A percentile compares a stretch with the other conserved stretches of the same genome.
phyloP scores from a whole-genome alignment of 1,140 invertebrate species.

The Asobara japonica region DNA sequence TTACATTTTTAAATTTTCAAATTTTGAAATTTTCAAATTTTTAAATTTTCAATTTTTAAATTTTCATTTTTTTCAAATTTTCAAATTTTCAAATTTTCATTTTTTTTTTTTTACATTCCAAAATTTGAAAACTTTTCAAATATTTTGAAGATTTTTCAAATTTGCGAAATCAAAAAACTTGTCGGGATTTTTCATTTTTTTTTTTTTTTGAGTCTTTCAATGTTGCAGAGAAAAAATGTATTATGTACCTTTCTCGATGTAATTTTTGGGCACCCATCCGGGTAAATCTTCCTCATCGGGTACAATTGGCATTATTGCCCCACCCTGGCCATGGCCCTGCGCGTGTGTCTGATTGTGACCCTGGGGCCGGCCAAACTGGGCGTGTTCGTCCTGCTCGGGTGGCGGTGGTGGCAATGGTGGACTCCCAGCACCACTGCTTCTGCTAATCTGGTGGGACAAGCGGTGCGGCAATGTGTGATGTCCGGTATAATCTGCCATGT shows the following conservation, averaged over 20 bases:
- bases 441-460: constrained; percentile 69
- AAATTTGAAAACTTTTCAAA: too few species aligned
- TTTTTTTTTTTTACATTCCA: too few species aligned
- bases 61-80: too few species aligned
- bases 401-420: constrained; percentile 88
- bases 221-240: not conserved
- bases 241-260: constrained; percentile 92
- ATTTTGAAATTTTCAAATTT: too few species aligned
- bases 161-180: too few species aligned
- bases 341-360: not conserved
- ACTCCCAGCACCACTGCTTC: constrained; percentile 67
- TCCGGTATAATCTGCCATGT: constrained; percentile 65
- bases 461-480: constrained; percentile 70
- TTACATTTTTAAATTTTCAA: too few species aligned
- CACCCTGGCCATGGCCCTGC: constrained; percentile 51
- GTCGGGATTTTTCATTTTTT: too few species aligned
- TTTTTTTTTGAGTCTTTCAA: too few species aligned
- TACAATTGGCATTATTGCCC: constrained; percentile 80
- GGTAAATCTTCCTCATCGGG: constrained; percentile 87
- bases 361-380: constrained; percentile 76
- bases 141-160: too few species aligned
- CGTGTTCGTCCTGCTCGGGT: constrained; percentile 80
- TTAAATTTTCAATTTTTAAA: too few species aligned
- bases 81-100: too few species aligned
- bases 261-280: constrained; percentile 93